Percentiles rank a stretch among this genome's conserved stretches.
phyloP scores from a whole-genome alignment of 2,113 vertebrate species.

The Rhinolophus sinicus region DNA sequence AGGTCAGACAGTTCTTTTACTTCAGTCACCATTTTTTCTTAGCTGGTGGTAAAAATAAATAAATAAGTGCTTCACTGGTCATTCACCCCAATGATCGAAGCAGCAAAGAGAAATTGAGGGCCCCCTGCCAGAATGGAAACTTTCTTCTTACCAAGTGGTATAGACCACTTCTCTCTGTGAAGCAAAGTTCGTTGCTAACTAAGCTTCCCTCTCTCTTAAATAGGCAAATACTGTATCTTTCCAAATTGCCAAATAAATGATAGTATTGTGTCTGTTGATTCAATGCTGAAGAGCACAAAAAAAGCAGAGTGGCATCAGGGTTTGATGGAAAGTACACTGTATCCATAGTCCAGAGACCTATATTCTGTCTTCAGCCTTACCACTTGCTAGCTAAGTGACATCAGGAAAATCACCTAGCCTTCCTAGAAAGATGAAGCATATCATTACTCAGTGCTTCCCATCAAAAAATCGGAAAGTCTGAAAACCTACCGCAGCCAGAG shows the following conservation, averaged over 20 bases:
- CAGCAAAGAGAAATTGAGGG: background rate
- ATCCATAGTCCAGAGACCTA: background rate
- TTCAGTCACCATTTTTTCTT: conserved; percentile 21
- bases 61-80: background rate
- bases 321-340: background rate
- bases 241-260: background rate
- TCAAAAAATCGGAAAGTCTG: background rate
- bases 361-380: background rate
- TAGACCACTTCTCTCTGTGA: background rate
- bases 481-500: background rate
- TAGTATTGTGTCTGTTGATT: background rate
- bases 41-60: background rate
- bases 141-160: background rate
- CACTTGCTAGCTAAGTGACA: background rate
- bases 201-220: background rate
- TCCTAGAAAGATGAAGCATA: background rate
- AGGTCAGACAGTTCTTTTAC: background rate
- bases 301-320: background rate
- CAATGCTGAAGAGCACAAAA: background rate
- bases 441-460: background rate
- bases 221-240: background rate
- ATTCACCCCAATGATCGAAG: background rate
- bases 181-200: background rate
- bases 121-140: background rate
- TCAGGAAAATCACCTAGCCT: background rate